Base-by-base conservation (phyloP, 1,140 invertebrate species). In the Calliopsis andreniformis region DNA sequence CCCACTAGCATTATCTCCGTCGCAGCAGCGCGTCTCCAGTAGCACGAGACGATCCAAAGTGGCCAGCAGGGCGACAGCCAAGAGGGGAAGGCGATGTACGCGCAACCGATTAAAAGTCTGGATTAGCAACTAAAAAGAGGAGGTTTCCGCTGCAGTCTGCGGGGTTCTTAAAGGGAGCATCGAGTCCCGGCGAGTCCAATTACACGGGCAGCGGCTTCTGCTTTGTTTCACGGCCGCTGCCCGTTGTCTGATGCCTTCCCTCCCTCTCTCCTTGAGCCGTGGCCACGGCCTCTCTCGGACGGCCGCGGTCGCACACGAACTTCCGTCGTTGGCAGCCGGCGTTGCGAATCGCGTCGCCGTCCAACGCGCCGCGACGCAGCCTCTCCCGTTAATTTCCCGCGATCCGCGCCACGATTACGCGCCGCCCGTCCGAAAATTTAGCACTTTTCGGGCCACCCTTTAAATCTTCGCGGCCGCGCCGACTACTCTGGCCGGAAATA, bases 191-290 rank as follows among this genome's bases (percentile, higher is more conserved):
- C 78, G 86, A 91, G 89, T 90, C 88, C 90, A 92, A 92, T 92
- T 92, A 92, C 91, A 92, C 91, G 91, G 89, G 87, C 90, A 88
- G 89, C 90, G 87, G 89, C 87, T 90, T 84, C 85, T 89, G 89
- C 90, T 91, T 91, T 91, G 90, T 91, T 92, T 92, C 90, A 92
- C 89, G 90, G 87, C 88, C 86, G 80, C 86, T 91, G 88, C 87
- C 83, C 80, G 84, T 78, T 83, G 83, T 76, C 80, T 81, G 86
- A 85, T 76, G 25, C 30, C 71, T 81, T 77, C 72, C 63, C 80
- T 82, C 67, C 69, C 32, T 68, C 49, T 64, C 59, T 70, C 35
- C 61, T 32, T 56, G 12, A 47, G 53, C 66, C 12, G 70, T 70
- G 67, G 43, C 58, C 62, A 70, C 62, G 42, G 25, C 58, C n/a